Evolutionary conservation across 64 coral and sea anemone genomes (phyloP).

Genomic region (Montipora sp.): DNA sequence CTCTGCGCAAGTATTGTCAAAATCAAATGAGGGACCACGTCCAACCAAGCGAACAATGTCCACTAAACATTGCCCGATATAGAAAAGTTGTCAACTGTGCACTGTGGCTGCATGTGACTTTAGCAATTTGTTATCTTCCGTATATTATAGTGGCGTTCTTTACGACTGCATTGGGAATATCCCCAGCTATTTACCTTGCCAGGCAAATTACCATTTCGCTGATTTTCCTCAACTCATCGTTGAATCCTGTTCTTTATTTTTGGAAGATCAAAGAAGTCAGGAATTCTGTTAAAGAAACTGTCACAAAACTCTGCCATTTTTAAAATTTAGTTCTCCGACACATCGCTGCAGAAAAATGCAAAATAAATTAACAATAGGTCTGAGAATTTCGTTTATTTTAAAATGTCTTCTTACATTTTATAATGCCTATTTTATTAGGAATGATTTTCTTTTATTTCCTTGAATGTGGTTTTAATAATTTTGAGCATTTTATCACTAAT

Average conservation of each 20-base stretch:
- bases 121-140: slow-evolving; percentile 19
- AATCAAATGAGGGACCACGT: not conserved
- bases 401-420: too few relatives aligned
- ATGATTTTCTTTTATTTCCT: too few relatives aligned
- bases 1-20: not conserved
- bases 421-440: too few relatives aligned
- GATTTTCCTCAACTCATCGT: slow-evolving; percentile 2
- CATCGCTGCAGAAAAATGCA: too few relatives aligned
- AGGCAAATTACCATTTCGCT: not conserved
- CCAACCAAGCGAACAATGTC: not conserved
- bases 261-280: slow-evolving; percentile 11
- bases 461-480: too few relatives aligned
- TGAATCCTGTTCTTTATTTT: not conserved
- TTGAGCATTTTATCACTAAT: too few relatives aligned
- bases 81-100: slow-evolving; percentile 19
- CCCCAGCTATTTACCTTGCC: not conserved
- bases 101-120: slow-evolving; percentile 13
- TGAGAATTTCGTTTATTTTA: too few relatives aligned
- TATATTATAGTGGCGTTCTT: not conserved
- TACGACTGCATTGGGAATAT: not conserved
- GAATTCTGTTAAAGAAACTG: not conserved
- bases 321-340: not conserved
- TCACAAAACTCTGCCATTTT: not conserved
- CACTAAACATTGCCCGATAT: slow-evolving; percentile 10
- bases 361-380: too few relatives aligned